Percentiles rank a stretch among this genome's conserved stretches.
phyloP scores from a whole-genome alignment of 2,797 vertebrate species.

The Channa striata region DNA sequence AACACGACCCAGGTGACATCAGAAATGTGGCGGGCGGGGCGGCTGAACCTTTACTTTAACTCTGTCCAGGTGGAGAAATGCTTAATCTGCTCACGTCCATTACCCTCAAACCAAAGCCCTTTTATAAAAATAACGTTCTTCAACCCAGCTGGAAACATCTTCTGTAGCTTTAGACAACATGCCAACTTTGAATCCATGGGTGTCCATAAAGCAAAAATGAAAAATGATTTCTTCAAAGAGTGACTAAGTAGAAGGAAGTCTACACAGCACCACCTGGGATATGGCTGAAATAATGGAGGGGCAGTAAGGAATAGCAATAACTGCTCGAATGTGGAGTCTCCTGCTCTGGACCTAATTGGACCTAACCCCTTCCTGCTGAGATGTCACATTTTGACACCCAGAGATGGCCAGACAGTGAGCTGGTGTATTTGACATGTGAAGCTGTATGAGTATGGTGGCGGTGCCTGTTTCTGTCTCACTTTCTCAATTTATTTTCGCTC shows the following conservation, averaged over 20 bases:
- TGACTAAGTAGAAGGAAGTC: conserved; percentile 63
- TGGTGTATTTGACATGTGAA: conserved; percentile 1
- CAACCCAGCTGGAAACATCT: conserved; percentile 46
- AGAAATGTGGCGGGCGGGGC: conserved; percentile 5
- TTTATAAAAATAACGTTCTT: conserved; percentile 12
- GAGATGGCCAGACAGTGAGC: neutral
- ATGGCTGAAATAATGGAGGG: conserved; percentile 63
- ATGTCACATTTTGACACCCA: conserved; percentile 1
- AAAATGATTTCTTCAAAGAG: conserved; percentile 76
- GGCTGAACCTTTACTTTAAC: conserved; percentile 47
- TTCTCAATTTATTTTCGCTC: conserved; percentile 45
- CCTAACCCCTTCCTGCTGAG: conserved; percentile 61
- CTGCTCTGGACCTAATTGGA: conserved; percentile 70
- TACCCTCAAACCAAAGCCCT: conserved; percentile 57
- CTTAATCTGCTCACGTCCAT: conserved; percentile 63
- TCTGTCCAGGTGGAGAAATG: conserved; percentile 64
- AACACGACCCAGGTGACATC: conserved; percentile 65
- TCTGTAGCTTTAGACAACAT: conserved; percentile 69
- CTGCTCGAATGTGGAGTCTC: conserved; percentile 60
- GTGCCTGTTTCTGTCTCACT: conserved; percentile 10
- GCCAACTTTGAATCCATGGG: conserved; percentile 64
- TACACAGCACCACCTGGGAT: conserved; percentile 55
- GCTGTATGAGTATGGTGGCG: neutral
- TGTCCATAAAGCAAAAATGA: conserved; percentile 62
- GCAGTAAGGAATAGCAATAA: conserved; percentile 53